A percentile compares a stretch with the other conserved stretches of the same genome.
phyloP scores from a whole-genome alignment of 2,888 invertebrate genomes.

The Meiosimyza platycephala region DNA sequence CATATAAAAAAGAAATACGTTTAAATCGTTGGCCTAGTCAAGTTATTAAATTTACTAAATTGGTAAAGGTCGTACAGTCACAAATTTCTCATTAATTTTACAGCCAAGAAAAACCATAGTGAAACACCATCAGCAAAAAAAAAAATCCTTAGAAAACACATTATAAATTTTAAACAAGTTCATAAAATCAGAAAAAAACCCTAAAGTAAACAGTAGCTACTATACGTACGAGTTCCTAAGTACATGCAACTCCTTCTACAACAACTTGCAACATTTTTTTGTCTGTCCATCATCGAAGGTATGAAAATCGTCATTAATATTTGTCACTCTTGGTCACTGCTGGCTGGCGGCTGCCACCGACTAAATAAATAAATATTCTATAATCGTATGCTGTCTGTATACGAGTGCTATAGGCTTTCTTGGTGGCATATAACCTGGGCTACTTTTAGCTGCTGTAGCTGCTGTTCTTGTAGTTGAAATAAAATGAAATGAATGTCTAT shows the following conservation, averaged over 20 bases:
- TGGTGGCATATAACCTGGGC: constrained; percentile 16
- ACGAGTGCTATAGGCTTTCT: constrained; percentile 38
- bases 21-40: no score
- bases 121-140: not conserved
- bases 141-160: not conserved
- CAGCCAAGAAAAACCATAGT: not conserved
- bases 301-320: constrained; percentile 52
- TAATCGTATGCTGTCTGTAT: no score
- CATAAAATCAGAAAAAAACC: not conserved
- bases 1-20: no score
- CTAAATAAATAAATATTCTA: no score
- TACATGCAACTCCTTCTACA: no score
- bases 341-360: not conserved
- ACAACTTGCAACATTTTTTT: not conserved
- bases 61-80: no score
- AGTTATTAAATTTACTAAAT: no score
- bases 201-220: not conserved
- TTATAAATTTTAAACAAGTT: constrained; percentile 18
- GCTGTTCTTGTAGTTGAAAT: not conserved
- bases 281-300: constrained; percentile 35
- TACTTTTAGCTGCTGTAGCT: not conserved
- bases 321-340: constrained; percentile 44
- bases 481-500: constrained; percentile 31
- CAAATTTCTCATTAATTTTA: constrained; percentile 22
- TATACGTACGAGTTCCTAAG: no score